phyloP scores from a whole-genome alignment of 1,140 invertebrate species.

The Lordiphosa stackelbergi region DNA sequence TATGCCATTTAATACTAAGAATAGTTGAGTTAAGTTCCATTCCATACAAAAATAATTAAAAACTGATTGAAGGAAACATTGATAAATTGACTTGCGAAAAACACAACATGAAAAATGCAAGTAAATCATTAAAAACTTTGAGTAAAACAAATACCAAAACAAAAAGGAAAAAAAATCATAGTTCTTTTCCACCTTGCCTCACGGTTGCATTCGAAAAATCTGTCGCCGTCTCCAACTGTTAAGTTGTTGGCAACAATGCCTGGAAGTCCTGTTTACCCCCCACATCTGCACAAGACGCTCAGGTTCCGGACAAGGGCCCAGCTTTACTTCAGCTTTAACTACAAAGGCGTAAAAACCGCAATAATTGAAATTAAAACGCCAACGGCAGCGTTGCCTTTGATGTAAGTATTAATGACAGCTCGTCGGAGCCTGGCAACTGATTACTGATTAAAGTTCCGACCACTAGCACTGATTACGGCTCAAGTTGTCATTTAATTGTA shows the following conservation, averaged over 20 bases:
- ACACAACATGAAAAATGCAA: no score
- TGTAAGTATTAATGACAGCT: neutral
- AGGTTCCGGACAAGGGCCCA: slow-evolving; percentile 23
- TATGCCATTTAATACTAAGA: no score
- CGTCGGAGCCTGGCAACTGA: slow-evolving; percentile 19
- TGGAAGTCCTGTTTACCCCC: slow-evolving; percentile 67
- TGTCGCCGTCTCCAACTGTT: slow-evolving; percentile 37
- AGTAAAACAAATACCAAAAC: neutral
- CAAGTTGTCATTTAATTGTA: slow-evolving; percentile 52
- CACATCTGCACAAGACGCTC: slow-evolving; percentile 10
- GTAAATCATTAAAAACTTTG: neutral
- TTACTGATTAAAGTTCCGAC: slow-evolving; percentile 7
- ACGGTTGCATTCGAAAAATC: neutral
- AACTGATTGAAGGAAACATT: no score
- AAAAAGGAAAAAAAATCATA: neutral
- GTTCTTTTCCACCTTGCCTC: neutral
- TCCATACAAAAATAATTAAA: no score
- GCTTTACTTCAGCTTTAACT: slow-evolving; percentile 18
- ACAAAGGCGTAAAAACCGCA: slow-evolving; percentile 20
- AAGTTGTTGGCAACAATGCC: slow-evolving; percentile 28
- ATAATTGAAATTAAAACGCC: slow-evolving; percentile 43
- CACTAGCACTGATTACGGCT: slow-evolving; percentile 37
- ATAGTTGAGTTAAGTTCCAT: no score
- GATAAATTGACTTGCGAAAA: no score
- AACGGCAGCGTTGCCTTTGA: slow-evolving; percentile 20